phyloP scores from a whole-genome alignment of 2,888 invertebrate species.

The Heteromyza rotundicornis region DNA sequence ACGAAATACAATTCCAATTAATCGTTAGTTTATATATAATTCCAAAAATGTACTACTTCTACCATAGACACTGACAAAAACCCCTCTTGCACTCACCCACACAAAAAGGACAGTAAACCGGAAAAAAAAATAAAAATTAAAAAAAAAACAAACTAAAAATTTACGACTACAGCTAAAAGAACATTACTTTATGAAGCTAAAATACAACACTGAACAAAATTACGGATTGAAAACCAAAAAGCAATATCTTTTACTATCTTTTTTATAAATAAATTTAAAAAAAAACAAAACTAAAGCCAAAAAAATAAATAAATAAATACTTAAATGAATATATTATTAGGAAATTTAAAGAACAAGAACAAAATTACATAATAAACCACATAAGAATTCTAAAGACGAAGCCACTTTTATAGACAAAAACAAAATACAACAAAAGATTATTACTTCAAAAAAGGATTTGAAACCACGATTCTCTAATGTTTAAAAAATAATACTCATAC shows the following conservation, averaged over 20 bases:
- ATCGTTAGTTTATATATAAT: too few species aligned
- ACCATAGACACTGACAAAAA: too few species aligned
- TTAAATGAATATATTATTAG: conserved; percentile 21
- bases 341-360: conserved; percentile 2
- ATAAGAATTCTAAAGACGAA: not conserved
- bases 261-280: conserved; percentile 15
- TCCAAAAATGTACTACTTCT: too few species aligned
- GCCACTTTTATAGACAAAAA: not conserved
- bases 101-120: conserved; percentile 7
- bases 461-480: not conserved
- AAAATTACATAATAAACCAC: not conserved
- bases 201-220: conserved; percentile 9
- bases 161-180: conserved; percentile 9
- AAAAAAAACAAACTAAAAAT: not conserved
- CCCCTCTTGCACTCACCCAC: conserved; percentile 4
- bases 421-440: conserved; percentile 9
- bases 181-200: conserved; percentile 22
- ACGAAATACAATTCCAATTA: too few species aligned
- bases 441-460: conserved; percentile 1
- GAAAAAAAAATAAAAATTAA: too few species aligned
- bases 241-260: conserved; percentile 29
- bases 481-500: not conserved
- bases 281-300: conserved; percentile 6
- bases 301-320: conserved; percentile 12
- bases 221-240: conserved; percentile 17